phyloP scores from a whole-genome alignment of 2,888 invertebrate species.

The Apoda limacodes region DNA sequence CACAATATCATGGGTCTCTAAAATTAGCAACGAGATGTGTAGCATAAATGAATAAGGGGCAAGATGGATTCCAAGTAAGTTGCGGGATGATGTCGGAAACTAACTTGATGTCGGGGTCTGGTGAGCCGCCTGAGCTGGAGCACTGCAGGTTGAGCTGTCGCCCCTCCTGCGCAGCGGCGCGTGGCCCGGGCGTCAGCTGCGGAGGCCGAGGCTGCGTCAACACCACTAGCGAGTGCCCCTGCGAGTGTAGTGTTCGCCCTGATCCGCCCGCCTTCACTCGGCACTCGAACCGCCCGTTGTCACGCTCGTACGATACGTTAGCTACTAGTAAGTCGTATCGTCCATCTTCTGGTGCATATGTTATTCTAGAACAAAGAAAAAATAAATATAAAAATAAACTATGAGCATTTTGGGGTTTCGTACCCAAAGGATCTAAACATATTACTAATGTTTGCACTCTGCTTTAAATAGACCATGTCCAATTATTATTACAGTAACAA shows the following conservation, averaged over 20 bases:
- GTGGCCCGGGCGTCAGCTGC: slow-evolving; percentile 78
- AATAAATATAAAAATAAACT: slow-evolving; percentile 1
- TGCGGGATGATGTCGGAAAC: no score
- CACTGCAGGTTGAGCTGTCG: slow-evolving; percentile 81
- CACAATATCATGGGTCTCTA: no score
- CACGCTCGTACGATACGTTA: slow-evolving; percentile 89
- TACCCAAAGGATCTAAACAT: no score
- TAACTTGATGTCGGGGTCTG: slow-evolving; percentile 87
- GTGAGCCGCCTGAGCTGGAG: slow-evolving; percentile 89
- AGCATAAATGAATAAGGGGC: no score
- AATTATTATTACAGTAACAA: no score
- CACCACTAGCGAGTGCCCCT: slow-evolving; percentile 86
- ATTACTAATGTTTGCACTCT: no score
- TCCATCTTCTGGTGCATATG: slow-evolving; percentile 83
- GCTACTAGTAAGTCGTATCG: slow-evolving; percentile 90
- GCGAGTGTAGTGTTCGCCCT: slow-evolving; percentile 85
- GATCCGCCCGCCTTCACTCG: slow-evolving; percentile 86
- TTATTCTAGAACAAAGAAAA: slow-evolving; percentile 70
- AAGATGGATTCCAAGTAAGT: no score
- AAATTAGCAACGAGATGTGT: no score
- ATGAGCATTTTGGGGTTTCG: no score
- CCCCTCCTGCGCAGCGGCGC: slow-evolving; percentile 86
- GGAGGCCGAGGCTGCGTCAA: slow-evolving; percentile 87
- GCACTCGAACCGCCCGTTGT: slow-evolving; percentile 94
- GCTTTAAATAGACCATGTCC: no score